Conservation (phyloP, 2,797 vertebrate genomes). For the Enteromius paludinosus region DNA sequence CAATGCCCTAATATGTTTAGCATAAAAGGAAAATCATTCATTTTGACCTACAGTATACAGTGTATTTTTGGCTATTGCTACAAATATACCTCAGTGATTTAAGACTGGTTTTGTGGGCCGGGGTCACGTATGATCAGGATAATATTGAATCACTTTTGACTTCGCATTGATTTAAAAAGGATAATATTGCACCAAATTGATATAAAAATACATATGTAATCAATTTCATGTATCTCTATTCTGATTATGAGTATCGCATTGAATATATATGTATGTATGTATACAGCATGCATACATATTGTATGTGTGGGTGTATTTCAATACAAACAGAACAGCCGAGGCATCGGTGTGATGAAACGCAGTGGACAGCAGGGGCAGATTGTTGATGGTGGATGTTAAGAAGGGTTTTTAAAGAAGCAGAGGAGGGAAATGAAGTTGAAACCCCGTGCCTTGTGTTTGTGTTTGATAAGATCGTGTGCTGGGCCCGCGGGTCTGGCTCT, state of each 20-base stretch:
- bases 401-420: slow-evolving; percentile 61
- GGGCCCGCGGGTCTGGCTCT: slow-evolving; percentile 45
- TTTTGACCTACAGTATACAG: too few relatives aligned
- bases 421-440: slow-evolving; percentile 45
- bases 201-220: too few relatives aligned
- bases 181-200: too few relatives aligned
- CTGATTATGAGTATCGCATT: background rate
- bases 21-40: too few relatives aligned
- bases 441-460: slow-evolving; percentile 16
- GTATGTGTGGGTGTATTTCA: background rate
- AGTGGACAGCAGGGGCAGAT: slow-evolving; percentile 49
- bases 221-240: too few relatives aligned
- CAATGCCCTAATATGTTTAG: too few relatives aligned
- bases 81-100: too few relatives aligned
- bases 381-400: slow-evolving; percentile 61
- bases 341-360: background rate
- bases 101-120: too few relatives aligned
- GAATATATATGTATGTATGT: background rate
- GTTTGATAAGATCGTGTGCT: slow-evolving; percentile 48
- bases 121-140: too few relatives aligned
- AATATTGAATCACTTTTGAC: too few relatives aligned
- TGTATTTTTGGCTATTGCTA: too few relatives aligned
- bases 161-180: too few relatives aligned
- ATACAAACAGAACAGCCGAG: background rate
- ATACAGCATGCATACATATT: background rate